Evolutionary conservation across 2,113 vertebrate species (phyloP).

Genomic region (Gadus chalcogrammus): DNA sequence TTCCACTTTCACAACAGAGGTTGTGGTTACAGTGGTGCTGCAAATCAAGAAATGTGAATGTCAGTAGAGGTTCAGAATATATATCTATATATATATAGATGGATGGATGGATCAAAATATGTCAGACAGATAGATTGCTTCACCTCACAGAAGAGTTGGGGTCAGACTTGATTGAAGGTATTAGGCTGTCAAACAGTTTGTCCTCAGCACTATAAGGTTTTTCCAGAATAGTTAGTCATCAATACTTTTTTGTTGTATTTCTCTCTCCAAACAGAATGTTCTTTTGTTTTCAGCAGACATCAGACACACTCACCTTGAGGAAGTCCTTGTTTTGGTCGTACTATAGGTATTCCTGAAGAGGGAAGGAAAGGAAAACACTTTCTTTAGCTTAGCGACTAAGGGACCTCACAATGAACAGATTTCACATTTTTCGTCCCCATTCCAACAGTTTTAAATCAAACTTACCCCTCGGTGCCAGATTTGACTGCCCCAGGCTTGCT

Average conservation of each 20-base stretch:
- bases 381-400: too few species aligned
- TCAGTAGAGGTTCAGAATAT: too few species aligned
- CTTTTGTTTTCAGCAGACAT: too few species aligned
- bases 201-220: conserved; percentile 15
- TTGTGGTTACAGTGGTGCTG: conserved; percentile 32
- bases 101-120: neutral
- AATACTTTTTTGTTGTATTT: neutral
- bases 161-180: neutral
- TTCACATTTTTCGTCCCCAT: too few species aligned
- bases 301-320: too few species aligned
- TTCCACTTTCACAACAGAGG: conserved; percentile 33
- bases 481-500: neutral
- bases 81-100: too few species aligned
- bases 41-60: conserved; percentile 4
- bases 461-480: neutral
- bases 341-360: too few species aligned
- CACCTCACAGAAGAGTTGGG: neutral
- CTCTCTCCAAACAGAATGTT: neutral
- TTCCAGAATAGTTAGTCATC: neutral
- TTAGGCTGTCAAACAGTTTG: neutral
- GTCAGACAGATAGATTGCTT: neutral
- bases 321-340: too few species aligned
- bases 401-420: too few species aligned
- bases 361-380: too few species aligned
- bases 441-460: neutral